Evolutionary conservation across 2,113 vertebrate species (phyloP), one percentile per base, ranked within the genome.

Genomic region (Odocoileus virginianus): DNA sequence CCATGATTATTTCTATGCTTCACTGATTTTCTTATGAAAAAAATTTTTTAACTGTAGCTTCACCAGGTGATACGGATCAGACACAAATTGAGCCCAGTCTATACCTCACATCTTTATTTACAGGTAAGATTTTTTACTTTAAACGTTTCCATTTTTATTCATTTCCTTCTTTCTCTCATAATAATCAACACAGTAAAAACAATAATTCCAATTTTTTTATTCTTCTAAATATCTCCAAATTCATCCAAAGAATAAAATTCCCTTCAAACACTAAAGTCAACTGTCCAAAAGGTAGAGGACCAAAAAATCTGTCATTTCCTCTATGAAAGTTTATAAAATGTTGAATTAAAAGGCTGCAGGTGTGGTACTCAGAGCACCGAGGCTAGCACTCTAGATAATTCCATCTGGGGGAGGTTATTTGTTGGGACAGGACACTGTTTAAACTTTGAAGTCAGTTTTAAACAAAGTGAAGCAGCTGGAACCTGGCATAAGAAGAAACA

Each of bases 381-480:
- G 98, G 98, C 91, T 87, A 89, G 95, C 71, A 64, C 92, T 98
- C 40, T 21, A 97, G 97, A 98, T 98, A 96, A 97, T 98, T 98
- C 98, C 98, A 98, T 98, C 98, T 98, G 98, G 97, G 98, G 98
- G 97, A 98, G 97, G 98, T 98, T 98, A 98, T 99, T 98, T 98
- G 98, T 98, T 98, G 98, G 97, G 98, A 98, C 97, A 98, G 96
- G 97, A 97, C 98, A 98, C 95, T 98, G 91, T 98, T 98, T 98
- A 98, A 98, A 98, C 98, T 98, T 99, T 98, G 98, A 99, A 99
- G 98, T 98, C 96, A 85, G 97, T 98, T 98, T 98, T 99, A 99
- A 99, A 99, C 98, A 99, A 97, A 98, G 98, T n/a, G 85, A 98
- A 98, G 98, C 99, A 98, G 98, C 98, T 99, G 98, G 98, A 98